Evolutionary conservation across 1,140 invertebrate species (phyloP).

Genomic region (Macrobrachium rosenbergii): DNA sequence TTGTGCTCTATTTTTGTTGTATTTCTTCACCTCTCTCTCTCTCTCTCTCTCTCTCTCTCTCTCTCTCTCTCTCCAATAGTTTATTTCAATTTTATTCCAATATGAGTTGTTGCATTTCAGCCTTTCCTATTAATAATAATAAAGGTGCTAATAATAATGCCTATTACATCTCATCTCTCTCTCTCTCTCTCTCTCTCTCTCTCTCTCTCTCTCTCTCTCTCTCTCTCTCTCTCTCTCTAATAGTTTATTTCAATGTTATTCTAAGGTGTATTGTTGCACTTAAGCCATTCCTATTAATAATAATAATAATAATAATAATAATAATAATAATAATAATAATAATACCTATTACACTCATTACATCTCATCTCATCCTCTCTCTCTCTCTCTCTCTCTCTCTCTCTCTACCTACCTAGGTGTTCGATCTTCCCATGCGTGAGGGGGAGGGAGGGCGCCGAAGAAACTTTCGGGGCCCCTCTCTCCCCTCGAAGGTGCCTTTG

Average conservation of each 20-base stretch:
- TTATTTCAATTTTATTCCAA: background rate
- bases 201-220: background rate
- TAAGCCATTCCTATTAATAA: too few species aligned
- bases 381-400: slow-evolving; percentile 10
- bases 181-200: slow-evolving; percentile 11
- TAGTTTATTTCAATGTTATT: too few species aligned
- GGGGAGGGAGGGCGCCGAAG: too few species aligned
- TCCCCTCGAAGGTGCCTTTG: too few species aligned
- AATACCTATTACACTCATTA: too few species aligned
- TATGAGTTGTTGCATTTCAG: background rate
- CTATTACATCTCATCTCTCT: background rate
- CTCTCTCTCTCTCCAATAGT: slow-evolving; percentile 36
- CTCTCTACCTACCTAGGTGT: background rate
- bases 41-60: slow-evolving; percentile 15
- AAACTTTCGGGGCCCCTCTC: too few species aligned
- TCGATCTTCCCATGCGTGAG: background rate
- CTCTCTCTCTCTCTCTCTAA: background rate
- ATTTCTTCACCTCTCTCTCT: background rate
- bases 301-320: too few species aligned
- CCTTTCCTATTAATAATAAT: background rate
- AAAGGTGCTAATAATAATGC: too few species aligned
- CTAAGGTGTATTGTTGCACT: too few species aligned
- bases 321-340: too few species aligned
- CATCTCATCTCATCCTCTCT: background rate
- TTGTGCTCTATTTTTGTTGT: too few species aligned